Evolutionary conservation across 2,113 vertebrate genomes (phyloP).

Genomic region (Bostrychus sinensis): DNA sequence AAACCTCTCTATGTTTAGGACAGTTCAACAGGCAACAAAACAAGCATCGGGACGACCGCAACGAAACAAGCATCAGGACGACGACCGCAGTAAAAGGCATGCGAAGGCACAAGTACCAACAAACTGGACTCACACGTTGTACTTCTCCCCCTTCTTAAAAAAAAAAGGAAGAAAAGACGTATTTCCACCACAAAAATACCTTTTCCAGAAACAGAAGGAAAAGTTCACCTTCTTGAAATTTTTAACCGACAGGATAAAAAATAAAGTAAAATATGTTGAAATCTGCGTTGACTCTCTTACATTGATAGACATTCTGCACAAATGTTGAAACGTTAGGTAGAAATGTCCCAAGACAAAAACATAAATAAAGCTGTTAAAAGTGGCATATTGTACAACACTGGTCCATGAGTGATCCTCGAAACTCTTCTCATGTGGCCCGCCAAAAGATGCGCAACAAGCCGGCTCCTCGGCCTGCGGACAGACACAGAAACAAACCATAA

Average conservation of each 20-base stretch:
- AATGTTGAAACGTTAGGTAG: conserved; percentile 60
- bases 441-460: conserved; percentile 53
- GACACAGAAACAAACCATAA: conserved; percentile 23
- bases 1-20: conserved; percentile 63
- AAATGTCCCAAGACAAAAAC: conserved; percentile 80
- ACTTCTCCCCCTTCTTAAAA: conserved; percentile 52
- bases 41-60: conserved; percentile 66
- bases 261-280: conserved; percentile 20
- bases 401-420: conserved; percentile 76
- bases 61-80: no score
- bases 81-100: conserved; percentile 70
- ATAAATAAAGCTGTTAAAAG: conserved; percentile 96
- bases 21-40: conserved; percentile 81
- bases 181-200: conserved; percentile 75
- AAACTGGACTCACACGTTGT: conserved; percentile 60
- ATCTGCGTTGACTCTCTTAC: conserved; percentile 77
- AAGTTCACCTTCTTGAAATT: conserved; percentile 53
- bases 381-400: conserved; percentile 87
- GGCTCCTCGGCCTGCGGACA: conserved; percentile 62
- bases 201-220: conserved; percentile 71
- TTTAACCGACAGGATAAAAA: not conserved
- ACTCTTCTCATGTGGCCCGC: conserved; percentile 55
- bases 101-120: conserved; percentile 79
- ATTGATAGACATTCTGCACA: conserved; percentile 85
- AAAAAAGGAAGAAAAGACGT: conserved; percentile 48